Conservation (phyloP, 1,140 invertebrate species). For the Drosophila cardini region DNA sequence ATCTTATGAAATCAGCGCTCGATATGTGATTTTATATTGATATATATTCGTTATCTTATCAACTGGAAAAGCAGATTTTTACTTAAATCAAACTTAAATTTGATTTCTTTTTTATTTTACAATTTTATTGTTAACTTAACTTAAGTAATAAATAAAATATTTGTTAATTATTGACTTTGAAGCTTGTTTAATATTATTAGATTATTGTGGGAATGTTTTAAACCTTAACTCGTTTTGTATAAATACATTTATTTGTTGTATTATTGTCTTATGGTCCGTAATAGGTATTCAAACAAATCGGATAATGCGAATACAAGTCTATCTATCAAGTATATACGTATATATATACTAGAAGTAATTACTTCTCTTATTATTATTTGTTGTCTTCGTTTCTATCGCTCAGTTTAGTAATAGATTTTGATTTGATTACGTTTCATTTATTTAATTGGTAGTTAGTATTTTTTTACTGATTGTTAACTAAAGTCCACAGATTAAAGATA, state of each 20-base stretch:
- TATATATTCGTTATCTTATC: slow-evolving; percentile 10
- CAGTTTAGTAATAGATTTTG: neutral
- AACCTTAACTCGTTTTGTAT: neutral
- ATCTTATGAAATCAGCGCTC: slow-evolving; percentile 5
- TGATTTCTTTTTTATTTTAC: slow-evolving; percentile 1
- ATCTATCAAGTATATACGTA: slow-evolving; percentile 1
- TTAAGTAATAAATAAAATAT: neutral
- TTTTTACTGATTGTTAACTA: slow-evolving; percentile 4
- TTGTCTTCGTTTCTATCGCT: neutral
- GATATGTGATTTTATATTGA: slow-evolving; percentile 11
- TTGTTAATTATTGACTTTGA: slow-evolving; percentile 1
- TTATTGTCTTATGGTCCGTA: slow-evolving; percentile 24
- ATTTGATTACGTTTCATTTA: slow-evolving; percentile 1
- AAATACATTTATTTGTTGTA: slow-evolving; percentile 4
- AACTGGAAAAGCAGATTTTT: neutral
- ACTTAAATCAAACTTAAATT: neutral
- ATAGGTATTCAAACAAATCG: slow-evolving; percentile 10
- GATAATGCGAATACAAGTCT: slow-evolving; percentile 12
- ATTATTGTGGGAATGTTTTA: slow-evolving; percentile 3
- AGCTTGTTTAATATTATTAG: neutral
- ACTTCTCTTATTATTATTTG: slow-evolving; percentile 1
- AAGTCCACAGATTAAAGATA: neutral
- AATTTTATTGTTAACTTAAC: neutral
- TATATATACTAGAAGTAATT: neutral
- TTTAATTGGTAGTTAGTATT: neutral